Evolutionary conservation across 2,113 vertebrate genomes (phyloP).

Genomic region (Alouatta palliata): DNA sequence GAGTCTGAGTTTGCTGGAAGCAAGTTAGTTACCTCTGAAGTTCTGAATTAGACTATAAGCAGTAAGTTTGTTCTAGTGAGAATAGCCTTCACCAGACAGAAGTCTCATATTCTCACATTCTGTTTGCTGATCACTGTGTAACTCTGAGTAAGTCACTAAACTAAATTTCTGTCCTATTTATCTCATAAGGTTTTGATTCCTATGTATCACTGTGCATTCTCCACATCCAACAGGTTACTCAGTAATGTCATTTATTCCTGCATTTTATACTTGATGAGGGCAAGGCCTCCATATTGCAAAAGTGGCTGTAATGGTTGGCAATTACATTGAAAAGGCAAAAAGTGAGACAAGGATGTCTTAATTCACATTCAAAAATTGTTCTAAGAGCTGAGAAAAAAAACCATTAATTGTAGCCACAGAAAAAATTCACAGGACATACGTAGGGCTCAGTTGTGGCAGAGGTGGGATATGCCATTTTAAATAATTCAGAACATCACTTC

Average conservation of each 20-base stretch:
- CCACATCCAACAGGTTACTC: neutral
- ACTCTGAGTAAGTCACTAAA: neutral
- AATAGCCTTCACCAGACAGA: neutral
- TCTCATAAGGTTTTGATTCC: neutral
- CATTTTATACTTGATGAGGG: neutral
- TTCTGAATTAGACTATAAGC: neutral
- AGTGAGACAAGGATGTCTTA: neutral
- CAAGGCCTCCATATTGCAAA: neutral
- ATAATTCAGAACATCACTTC: neutral
- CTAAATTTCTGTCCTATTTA: neutral
- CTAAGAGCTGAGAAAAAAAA: neutral
- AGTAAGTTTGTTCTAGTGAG: neutral
- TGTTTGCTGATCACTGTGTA: neutral
- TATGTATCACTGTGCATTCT: neutral
- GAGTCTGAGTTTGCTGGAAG: neutral
- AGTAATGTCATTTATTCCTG: neutral
- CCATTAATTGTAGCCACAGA: neutral
- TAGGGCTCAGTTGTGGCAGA: neutral
- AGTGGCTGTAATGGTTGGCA: neutral
- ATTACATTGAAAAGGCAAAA: neutral
- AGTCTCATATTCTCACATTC: neutral
- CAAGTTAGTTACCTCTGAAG: neutral
- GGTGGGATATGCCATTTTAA: neutral
- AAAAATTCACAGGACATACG: neutral
- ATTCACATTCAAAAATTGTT: conserved; percentile 27